Base-by-base conservation (phyloP, 2,888 invertebrate species). In the Aromia moschata region DNA sequence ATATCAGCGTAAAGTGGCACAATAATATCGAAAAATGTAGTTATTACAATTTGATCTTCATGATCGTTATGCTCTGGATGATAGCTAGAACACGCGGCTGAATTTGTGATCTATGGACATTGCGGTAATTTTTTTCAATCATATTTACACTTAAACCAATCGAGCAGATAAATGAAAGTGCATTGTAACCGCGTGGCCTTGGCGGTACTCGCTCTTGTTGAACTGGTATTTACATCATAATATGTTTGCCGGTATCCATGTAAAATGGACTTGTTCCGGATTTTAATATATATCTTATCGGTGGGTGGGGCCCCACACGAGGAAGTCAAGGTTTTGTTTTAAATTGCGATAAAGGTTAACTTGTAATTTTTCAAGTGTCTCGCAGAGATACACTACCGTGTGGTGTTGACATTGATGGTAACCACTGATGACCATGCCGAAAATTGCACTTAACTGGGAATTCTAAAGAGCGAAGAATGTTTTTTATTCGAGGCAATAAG, bases 171-270 rank as follows among this genome's bases (percentile, higher is more conserved):
- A 65, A 65, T 65, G 67, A 68, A 70, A 70, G 67, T 68, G 64
- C 62, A 65, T 37, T 57, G 56, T 60, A 59, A 56, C n/a, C 58
- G 54, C 7, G 33, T n/a, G 58, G 41, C 70, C 68, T 70, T 68
- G 64, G 57, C 56, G 25, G 57, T 58, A 64, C 57, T 63, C 68
- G 67, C 60, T 66, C 65, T 59, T 52, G 60, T 58, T 57, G 30
- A 59, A 66, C 65, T 60, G 57, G 64, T 64, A 55, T 65, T 70
- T 68, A 58, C 65, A 68, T 65, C 60, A 63, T 55, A 65, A 53
- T 56, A 49, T 56, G 49, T 47, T 44, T 36, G 45, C 17, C 18
- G 41, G 55, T 33, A 58, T 31, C 41, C 18, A 41, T 43, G 46
- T 25, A 40, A 51, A 56, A 58, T 56, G 36, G 25, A 56, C 43